These are phyloP conservation scores for Craniophora ligustri DNA, from an alignment of 2,888 invertebrate species.

Conservation along the genomic window DNA sequence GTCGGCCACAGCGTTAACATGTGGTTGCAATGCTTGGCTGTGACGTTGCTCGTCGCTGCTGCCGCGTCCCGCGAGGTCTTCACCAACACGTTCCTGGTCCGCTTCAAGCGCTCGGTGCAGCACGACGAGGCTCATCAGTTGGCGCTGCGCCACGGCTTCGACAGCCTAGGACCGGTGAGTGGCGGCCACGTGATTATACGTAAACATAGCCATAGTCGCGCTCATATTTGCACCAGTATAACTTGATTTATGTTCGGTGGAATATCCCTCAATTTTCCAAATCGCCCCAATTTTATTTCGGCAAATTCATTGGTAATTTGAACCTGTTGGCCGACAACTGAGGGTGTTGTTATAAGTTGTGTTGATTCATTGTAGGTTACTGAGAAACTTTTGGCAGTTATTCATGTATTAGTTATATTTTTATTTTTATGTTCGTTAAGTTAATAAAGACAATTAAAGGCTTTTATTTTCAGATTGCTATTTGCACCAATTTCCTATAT, in stretches of 20 bases:
- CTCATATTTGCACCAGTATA: slow-evolving; percentile 52
- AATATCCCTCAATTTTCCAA: slow-evolving; percentile 27
- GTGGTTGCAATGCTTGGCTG: slow-evolving; percentile 84
- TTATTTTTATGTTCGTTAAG: slow-evolving; percentile 14
- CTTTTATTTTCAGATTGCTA: background rate
- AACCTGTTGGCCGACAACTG: slow-evolving; percentile 14
- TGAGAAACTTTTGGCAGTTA: slow-evolving; percentile 18
- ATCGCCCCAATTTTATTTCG: slow-evolving; percentile 45
- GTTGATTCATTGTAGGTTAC: slow-evolving; percentile 25
- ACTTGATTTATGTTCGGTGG: slow-evolving; percentile 49
- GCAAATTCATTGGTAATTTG: slow-evolving; percentile 44
- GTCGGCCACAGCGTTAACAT: slow-evolving; percentile 80
- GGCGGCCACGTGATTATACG: slow-evolving; percentile 80
- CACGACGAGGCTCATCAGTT: slow-evolving; percentile 93
- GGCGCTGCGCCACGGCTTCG: slow-evolving; percentile 97
- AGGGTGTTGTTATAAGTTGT: slow-evolving; percentile 9
- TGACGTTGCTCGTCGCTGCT: slow-evolving; percentile 78
- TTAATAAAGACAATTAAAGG: background rate
- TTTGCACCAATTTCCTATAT: no score
- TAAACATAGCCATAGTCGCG: slow-evolving; percentile 75
- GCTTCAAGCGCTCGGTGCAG: slow-evolving; percentile 93
- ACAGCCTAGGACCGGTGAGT: slow-evolving; percentile 98
- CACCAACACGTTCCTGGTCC: slow-evolving; percentile 98
- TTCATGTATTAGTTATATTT: slow-evolving; percentile 15
- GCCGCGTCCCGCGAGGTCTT: slow-evolving; percentile 91